These are phyloP conservation scores for Oxystoma pomonae DNA, from an alignment of 2,888 invertebrate genomes.

Conservation along the genomic window DNA sequence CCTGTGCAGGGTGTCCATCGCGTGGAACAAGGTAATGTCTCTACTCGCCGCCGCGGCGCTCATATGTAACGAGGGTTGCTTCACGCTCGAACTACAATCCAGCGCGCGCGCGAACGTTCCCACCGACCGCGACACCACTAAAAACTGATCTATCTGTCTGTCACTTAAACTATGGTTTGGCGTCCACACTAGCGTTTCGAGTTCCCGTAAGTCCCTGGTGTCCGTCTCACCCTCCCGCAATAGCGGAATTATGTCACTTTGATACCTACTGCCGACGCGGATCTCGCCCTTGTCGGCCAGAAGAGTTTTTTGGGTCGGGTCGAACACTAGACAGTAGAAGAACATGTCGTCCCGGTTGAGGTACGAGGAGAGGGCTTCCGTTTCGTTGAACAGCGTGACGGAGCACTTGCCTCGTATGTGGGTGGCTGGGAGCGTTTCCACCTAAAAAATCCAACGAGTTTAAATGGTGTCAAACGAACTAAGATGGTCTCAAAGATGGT, in stretches of 20 bases:
- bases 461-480: too few relatives aligned
- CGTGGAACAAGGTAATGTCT: constrained; percentile 97
- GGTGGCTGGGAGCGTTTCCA: constrained; percentile 97
- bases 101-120: constrained; percentile 99
- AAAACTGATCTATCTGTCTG: constrained; percentile 97
- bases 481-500: too few relatives aligned
- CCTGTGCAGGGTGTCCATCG: constrained; percentile 92
- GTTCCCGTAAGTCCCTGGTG: constrained; percentile 49
- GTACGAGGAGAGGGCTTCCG: constrained; percentile 94
- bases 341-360: constrained; percentile 97
- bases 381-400: constrained; percentile 98
- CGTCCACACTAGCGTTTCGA: constrained; percentile 94
- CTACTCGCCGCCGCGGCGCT: constrained; percentile 98
- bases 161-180: constrained; percentile 88
- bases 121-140: constrained; percentile 90
- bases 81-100: constrained; percentile 96
- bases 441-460: constrained; percentile 54
- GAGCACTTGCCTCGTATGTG: constrained; percentile 99
- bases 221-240: constrained; percentile 64
- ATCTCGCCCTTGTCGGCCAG: constrained; percentile 98
- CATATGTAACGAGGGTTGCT: constrained; percentile 98
- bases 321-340: constrained; percentile 99
- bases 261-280: constrained; percentile 63
- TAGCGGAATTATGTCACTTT: constrained; percentile 86
- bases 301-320: constrained; percentile 97